Evolutionary conservation across 2,888 invertebrate genomes (phyloP), one percentile per base, ranked within the genome.

Genomic region (Shargacucullia verbasci): DNA sequence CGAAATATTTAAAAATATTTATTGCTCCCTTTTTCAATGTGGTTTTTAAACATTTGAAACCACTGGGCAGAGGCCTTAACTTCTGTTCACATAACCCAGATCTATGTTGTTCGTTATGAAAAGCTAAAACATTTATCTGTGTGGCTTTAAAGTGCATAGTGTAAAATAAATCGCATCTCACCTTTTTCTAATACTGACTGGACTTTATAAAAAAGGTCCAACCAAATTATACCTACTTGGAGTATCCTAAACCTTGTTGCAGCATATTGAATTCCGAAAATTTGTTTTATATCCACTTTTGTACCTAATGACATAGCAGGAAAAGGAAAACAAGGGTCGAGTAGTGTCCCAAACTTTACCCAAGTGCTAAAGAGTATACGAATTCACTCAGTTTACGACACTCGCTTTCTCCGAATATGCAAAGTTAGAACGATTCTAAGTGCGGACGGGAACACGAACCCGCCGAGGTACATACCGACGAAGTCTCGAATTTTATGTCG

Each of bases 351-450:
- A 47, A 73, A 63, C 43, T 62, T 49, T 10, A 12, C 15, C 33
- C 6, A 59, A 48, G 27, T 44, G 35, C 40, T 38, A 45, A 57
- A 65, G 65, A 60, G 20, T 53, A 40, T 33, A 60, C 37, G 39
- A 34, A 59, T 63, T 44, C 41, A 49, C 35, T 48, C 29, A 34
- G 50, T 71, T 65, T 61, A 56, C 52, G 44, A 41, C 53, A 54
- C 50, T 54, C 37, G 14, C 41, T 74, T 39, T 25, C 13, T 50
- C 40, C 44, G 56, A 71, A 71, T 65, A 48, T 39, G 34, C 44
- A 50, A 74, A 70, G 57, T 71, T 71, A 15, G 45, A 54, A 60
- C 54, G 33, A 49, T 44, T 60, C 20, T 20, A 48, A 58, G 41
- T 35, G 20, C 20, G 40, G 29, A 15, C 35, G 13, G n/a, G 37